Base-by-base conservation (phyloP, 92 coral and sea anemone species). In the Zoanthus sociatus region DNA sequence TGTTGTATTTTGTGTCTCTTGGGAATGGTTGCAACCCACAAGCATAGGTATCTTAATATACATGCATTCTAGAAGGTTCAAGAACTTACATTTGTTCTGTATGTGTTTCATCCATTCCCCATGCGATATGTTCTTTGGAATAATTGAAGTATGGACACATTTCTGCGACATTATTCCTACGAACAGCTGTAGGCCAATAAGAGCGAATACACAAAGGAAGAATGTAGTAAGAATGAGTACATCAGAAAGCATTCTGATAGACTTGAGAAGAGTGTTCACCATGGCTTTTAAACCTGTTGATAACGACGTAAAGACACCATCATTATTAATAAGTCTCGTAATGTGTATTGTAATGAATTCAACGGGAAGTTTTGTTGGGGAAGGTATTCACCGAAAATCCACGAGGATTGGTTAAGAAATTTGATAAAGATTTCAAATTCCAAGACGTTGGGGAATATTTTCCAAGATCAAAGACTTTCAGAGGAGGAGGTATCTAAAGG, bases 161-260 rank as follows among this genome's bases (percentile, higher is more conserved):
- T 95, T 95, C 86, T 92, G 84, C 75, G 91, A 94, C 94, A 97
- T 93, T 18, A 90, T 60, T 55, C 99, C 99, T 44, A 92, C 94
- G 56, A 97, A 97, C 77, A 97, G 90, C 90, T 97, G 99, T 71
- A 97, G 93, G 67, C 99, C 99, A 87, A 97, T 97, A 14, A 97
- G 95, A 75, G 99, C 99, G 75, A 97, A 97, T 86, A 97, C 99
- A 70, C 99, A 94, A 46, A 97, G 88, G 88, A 97, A 97, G 94
- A 97, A 97, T 3, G 92, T 91, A 6, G 99, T 97, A 13, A 97
- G 93, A 60, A 97, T 97, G 77, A 97, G 95, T 14, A 97, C 99
- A 89, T 97, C 99, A 46, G 99, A 97, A n/a, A 97, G 92, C 99
- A 97, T 97, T 88, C 89, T 97, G 83, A 97, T 97, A 50, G 99